Percentiles rank a stretch among this genome's conserved stretches.
Conservation (phyloP, 2,113 vertebrate species). For the Cyanoderma ruficeps region DNA sequence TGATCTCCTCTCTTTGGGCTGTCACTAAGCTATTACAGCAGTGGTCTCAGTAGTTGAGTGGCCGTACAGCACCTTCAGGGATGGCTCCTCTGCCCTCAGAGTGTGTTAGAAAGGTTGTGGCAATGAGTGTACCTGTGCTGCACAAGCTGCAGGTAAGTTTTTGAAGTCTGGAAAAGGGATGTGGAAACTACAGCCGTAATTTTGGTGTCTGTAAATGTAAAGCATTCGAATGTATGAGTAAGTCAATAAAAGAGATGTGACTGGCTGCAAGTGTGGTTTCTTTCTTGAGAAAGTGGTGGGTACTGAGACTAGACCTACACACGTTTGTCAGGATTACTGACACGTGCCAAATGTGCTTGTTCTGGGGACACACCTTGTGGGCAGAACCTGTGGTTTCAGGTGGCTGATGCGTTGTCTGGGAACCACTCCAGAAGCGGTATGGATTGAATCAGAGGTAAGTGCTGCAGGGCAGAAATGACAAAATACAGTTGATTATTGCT, state of each 20-base stretch:
- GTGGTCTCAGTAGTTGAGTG: neutral
- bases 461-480: neutral
- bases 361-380: neutral
- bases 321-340: accelerated
- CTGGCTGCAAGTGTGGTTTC: neutral
- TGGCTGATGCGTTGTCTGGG: neutral
- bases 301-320: accelerated
- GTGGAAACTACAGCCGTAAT: neutral
- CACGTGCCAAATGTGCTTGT: accelerated
- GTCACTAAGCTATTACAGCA: accelerated
- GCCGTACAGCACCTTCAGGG: neutral
- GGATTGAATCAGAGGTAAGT: neutral
- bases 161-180: neutral
- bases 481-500: accelerated
- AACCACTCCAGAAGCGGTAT: accelerated
- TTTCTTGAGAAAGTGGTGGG: neutral
- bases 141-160: conserved; percentile 16
- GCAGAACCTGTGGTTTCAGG: neutral
- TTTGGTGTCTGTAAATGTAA: neutral
- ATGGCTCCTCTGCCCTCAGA: neutral
- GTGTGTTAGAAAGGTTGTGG: neutral
- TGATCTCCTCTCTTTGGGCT: neutral
- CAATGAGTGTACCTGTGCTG: accelerated
- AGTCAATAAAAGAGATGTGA: conserved; percentile 21
- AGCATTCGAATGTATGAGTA: neutral